These are phyloP conservation scores for Rhamnusium bicolor DNA, from an alignment of 2,888 invertebrate species.

Conservation along the genomic window DNA sequence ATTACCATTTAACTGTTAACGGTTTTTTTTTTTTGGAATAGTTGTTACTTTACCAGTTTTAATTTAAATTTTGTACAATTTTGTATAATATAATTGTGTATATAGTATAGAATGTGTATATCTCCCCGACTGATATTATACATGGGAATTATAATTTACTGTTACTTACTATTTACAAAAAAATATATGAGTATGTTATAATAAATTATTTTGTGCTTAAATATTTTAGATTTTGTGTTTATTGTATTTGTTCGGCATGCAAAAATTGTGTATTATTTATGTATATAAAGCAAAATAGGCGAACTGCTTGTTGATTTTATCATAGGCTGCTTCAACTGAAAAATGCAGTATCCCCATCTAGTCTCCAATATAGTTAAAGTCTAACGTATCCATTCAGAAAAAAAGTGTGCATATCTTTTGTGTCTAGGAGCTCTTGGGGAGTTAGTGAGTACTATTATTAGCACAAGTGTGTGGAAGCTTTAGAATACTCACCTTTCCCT, in stretches of 20 bases:
- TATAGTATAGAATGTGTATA: conserved; percentile 60
- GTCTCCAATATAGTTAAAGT: conserved; percentile 34
- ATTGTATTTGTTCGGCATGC: conserved; percentile 30
- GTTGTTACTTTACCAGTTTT: conserved; percentile 28
- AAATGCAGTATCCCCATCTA: conserved; percentile 32
- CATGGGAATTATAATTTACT: conserved; percentile 36
- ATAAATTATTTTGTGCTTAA: conserved; percentile 20
- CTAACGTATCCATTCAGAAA: conserved; percentile 27
- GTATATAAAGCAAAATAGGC: conserved; percentile 35
- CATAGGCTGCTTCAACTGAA: conserved; percentile 38
- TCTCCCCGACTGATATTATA: conserved; percentile 59
- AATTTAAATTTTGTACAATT: conserved; percentile 57
- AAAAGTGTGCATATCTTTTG: conserved; percentile 23
- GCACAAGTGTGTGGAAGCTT: conserved; percentile 38
- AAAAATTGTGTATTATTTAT: conserved; percentile 33
- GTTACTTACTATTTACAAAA: conserved; percentile 9
- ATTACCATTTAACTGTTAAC: conserved; percentile 2
- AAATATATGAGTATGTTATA: conserved; percentile 15
- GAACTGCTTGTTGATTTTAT: conserved; percentile 37
- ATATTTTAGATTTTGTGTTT: conserved; percentile 30
- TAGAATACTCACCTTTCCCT: conserved; percentile 41
- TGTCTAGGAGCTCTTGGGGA: conserved; percentile 38
- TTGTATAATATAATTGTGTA: conserved; percentile 61
- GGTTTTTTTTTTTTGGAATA: conserved; percentile 29
- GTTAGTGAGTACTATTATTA: conserved; percentile 31